Percentiles rank a stretch among this genome's conserved stretches.
Conservation (phyloP, 2,888 invertebrate genomes). For the Slavum lentiscoides region DNA sequence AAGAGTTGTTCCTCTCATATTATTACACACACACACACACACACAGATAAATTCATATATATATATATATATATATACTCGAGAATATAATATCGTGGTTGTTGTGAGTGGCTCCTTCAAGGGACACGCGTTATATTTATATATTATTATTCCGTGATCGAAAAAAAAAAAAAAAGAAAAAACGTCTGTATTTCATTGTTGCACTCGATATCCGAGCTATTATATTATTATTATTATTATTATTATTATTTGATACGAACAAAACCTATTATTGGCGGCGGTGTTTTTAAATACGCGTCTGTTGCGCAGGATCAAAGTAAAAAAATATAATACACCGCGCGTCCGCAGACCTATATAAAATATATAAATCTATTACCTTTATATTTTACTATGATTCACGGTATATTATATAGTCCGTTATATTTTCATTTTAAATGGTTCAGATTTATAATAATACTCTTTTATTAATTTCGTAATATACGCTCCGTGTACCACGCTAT, state of each 20-base stretch:
- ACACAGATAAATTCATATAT: neutral
- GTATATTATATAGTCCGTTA: neutral
- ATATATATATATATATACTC: neutral
- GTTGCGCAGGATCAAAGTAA: conserved; percentile 44
- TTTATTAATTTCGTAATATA: too few species aligned
- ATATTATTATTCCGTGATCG: conserved; percentile 45
- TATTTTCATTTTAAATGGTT: neutral
- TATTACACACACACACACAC: neutral
- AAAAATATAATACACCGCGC: conserved; percentile 31
- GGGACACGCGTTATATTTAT: conserved; percentile 30
- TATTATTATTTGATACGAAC: neutral
- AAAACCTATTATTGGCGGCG: conserved; percentile 50
- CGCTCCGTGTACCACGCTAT: too few species aligned
- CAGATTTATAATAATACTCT: neutral
- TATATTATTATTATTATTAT: conserved; percentile 1
- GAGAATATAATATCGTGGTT: neutral
- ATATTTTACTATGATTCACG: too few species aligned
- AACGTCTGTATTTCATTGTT: conserved; percentile 47
- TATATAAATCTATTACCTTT: neutral
- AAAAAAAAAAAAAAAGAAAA: neutral
- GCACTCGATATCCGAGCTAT: conserved; percentile 26
- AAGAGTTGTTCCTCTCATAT: conserved; percentile 46
- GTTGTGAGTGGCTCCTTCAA: conserved; percentile 22
- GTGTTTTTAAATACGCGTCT: conserved; percentile 35
- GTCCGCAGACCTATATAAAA: neutral